Base-by-base conservation (phyloP, 2,113 vertebrate species). In the Actenoides hombroni region DNA sequence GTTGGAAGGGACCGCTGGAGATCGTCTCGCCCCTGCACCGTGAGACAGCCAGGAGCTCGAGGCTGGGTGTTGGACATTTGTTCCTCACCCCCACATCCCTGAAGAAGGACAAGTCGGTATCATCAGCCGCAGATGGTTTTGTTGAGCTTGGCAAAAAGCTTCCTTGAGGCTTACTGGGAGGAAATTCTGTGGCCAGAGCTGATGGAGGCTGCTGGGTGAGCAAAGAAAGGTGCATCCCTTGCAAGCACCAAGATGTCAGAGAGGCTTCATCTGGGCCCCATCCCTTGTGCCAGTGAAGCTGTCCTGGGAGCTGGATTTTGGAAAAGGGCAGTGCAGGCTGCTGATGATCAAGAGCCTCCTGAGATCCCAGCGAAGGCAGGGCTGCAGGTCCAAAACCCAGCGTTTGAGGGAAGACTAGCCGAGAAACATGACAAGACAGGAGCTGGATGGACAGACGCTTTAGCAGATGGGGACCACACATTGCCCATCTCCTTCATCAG, bases 181-280 rank as follows among this genome's bases (percentile, higher is more conserved):
- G 71, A 64, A 92, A 76, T 29, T 48, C 10, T 31, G 5, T 1
- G 21, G 68, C 20, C 53, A 18, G 42, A 26, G n/a, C 37, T 40
- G n/a, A 5, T 1, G 1, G 28, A 24, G 9, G 59, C 16, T 11
- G 10, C 20, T 26, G 87, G 26, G 20, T 2, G 1, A 70, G 42
- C 0, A 0, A 4, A 11, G 61, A 48, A 70, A 60, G 29, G 25
- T 10, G 20, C 44, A 70, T 26, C 57, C 29, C 44, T 54, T 67
- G 51, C 2, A 4, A 70, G 21, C 60, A 59, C 24, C 20, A 20
- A 39, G 54, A 60, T 23, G 5, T 39, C 26, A 11, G 24, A 11
- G 9, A 20, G 10, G 1, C 33, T 88, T 84, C 82, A 56, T 2
- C 61, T 28, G 46, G 24, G 17, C 25, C 29, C 8, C 20, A n/a